phyloP scores from a whole-genome alignment of 2,113 vertebrate species.

The Chlamydotis undulata region DNA sequence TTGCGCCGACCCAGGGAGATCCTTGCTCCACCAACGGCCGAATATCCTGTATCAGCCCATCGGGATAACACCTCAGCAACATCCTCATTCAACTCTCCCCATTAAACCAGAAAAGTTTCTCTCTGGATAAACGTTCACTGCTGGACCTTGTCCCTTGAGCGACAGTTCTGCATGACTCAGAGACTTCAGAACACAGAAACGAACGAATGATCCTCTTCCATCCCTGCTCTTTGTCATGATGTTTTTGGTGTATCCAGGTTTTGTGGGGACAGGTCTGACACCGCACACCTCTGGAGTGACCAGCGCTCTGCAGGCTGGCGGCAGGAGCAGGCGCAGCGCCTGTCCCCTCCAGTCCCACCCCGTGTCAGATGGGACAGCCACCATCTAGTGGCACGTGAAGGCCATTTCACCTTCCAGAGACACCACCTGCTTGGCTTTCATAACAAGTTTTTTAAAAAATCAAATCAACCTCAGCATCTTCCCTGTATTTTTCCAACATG shows the following conservation, averaged over 20 bases:
- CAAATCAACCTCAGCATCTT: neutral
- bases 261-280: neutral
- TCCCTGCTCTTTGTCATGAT: neutral
- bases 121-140: neutral
- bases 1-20: neutral
- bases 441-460: neutral
- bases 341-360: neutral
- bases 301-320: neutral
- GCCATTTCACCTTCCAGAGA: conserved; percentile 16
- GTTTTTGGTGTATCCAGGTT: rapidly evolving
- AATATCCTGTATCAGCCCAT: rapidly evolving
- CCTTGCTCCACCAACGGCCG: neutral
- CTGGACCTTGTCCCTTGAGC: neutral
- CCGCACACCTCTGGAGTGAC: neutral
- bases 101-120: neutral
- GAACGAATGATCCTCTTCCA: neutral
- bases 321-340: rapidly evolving
- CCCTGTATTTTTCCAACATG: neutral
- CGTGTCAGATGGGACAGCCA: neutral
- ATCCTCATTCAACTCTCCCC: neutral
- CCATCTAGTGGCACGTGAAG: conserved; percentile 26
- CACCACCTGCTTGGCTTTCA: neutral
- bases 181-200: neutral
- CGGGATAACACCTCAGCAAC: neutral
- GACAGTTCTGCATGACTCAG: neutral